Evolutionary conservation across 2,888 invertebrate species (phyloP).

Genomic region (Pollenia angustigena): DNA sequence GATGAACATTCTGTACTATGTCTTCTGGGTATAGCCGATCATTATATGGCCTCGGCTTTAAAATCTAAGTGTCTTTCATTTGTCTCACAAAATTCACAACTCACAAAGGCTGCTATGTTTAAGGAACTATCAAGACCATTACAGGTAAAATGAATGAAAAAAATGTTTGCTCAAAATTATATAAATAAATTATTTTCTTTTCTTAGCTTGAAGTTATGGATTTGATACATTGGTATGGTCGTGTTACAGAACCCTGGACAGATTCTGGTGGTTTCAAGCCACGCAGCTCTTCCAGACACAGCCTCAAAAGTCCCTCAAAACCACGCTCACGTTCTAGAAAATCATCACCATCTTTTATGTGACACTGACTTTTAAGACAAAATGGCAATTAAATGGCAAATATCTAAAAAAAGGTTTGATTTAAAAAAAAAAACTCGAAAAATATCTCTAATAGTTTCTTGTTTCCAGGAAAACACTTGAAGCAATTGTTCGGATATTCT

Average conservation of each 20-base stretch:
- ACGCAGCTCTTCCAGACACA: constrained; percentile 79
- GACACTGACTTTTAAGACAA: constrained; percentile 77
- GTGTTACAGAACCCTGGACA: constrained; percentile 82
- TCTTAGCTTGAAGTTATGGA: constrained; percentile 81
- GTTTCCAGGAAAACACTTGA: constrained; percentile 45
- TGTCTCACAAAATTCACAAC: constrained; percentile 80
- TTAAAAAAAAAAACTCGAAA: not conserved
- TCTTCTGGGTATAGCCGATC: constrained; percentile 88
- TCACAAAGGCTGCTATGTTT: constrained; percentile 81
- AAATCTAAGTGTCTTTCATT: constrained; percentile 82
- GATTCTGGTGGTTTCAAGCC: constrained; percentile 79
- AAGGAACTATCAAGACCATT: constrained; percentile 80
- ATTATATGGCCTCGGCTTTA: constrained; percentile 85
- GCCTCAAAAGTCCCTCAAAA: constrained; percentile 81
- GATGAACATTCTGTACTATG: constrained; percentile 88
- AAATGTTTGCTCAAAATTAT: not conserved
- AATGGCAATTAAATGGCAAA: constrained; percentile 24
- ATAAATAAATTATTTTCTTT: not conserved
- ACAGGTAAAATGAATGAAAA: constrained; percentile 76
- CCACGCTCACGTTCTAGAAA: constrained; percentile 81
- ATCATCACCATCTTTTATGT: constrained; percentile 82
- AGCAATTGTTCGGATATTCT: constrained; percentile 62
- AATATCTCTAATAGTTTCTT: not conserved
- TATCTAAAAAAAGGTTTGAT: constrained; percentile 5
- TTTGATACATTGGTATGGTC: constrained; percentile 82